Percentiles rank a stretch among this genome's conserved stretches.
These are phyloP conservation scores for Drosophila limbata DNA, from an alignment of 2,888 invertebrate genomes.

Conservation along the genomic window DNA sequence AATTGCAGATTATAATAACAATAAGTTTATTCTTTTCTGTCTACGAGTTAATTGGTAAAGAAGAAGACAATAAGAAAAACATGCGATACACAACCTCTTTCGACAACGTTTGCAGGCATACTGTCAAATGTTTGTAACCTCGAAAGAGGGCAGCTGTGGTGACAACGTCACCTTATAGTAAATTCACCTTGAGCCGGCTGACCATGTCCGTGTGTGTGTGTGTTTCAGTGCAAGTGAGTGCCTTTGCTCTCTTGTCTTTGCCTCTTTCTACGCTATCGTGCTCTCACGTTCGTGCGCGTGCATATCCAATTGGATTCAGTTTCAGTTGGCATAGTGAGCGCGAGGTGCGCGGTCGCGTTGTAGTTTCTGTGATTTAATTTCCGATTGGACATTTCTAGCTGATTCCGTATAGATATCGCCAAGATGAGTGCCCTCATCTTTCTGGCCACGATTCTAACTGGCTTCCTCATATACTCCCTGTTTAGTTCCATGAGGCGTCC, in stretches of 20 bases:
- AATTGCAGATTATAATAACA: too few relatives aligned
- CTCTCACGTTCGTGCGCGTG: conserved; percentile 13
- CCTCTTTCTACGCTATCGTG: conserved; percentile 1
- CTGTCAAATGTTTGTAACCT: too few relatives aligned
- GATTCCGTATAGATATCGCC: conserved; percentile 3
- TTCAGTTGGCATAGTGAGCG: conserved; percentile 60
- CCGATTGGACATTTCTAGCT: neutral
- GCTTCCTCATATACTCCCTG: conserved; percentile 67
- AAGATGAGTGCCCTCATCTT: conserved; percentile 75
- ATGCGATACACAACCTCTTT: too few relatives aligned
- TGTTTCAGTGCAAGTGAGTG: neutral
- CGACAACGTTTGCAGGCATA: too few relatives aligned
- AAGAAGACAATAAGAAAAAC: too few relatives aligned
- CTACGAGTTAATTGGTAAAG: too few relatives aligned
- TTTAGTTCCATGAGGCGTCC: conserved; percentile 74
- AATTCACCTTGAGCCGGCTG: too few relatives aligned
- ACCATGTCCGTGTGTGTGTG: neutral
- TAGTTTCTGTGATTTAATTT: neutral
- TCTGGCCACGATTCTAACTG: conserved; percentile 62
- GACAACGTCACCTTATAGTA: too few relatives aligned
- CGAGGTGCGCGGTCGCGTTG: conserved; percentile 45
- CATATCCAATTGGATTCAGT: conserved; percentile 41
- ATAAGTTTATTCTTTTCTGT: too few relatives aligned
- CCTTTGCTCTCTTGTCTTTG: neutral
- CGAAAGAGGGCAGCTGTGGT: too few relatives aligned